These are phyloP conservation scores for Cryptophagus acutangulus DNA, from an alignment of 2,888 invertebrate genomes.

Conservation along the genomic window DNA sequence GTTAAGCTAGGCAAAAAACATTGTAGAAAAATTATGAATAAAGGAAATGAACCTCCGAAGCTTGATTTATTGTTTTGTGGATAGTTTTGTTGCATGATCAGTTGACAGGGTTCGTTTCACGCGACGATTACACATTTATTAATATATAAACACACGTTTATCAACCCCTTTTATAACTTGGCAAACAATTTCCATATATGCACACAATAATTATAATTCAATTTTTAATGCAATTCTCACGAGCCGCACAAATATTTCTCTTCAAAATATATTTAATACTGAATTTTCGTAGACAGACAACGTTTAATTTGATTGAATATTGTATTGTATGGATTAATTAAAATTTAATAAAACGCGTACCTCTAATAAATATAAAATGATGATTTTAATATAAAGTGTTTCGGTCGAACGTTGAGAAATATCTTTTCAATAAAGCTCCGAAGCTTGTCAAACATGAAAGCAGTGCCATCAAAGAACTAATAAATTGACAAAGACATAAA, in stretches of 20 bases:
- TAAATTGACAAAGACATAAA: constrained; percentile 39
- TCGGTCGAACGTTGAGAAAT: too few relatives aligned
- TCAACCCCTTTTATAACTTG: constrained; percentile 4
- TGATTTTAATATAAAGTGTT: too few relatives aligned
- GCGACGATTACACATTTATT: constrained; percentile 12
- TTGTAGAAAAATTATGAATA: constrained; percentile 2
- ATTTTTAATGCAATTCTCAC: too few relatives aligned
- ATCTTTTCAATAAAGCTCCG: constrained; percentile 28
- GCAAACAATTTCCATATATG: constrained; percentile 4
- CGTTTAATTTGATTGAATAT: too few relatives aligned
- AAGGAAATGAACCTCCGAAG: constrained; percentile 17
- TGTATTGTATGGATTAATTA: too few relatives aligned
- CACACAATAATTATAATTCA: constrained; percentile 4
- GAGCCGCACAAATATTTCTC: too few relatives aligned
- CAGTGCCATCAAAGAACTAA: constrained; percentile 32
- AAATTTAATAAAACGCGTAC: too few relatives aligned
- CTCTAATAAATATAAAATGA: too few relatives aligned
- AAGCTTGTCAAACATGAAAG: constrained; percentile 28
- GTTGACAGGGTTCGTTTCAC: constrained; percentile 11
- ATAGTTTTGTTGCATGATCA: constrained; percentile 14
- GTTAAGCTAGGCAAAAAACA: too few relatives aligned
- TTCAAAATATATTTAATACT: background rate
- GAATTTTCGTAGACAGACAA: too few relatives aligned
- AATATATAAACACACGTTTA: constrained; percentile 9
- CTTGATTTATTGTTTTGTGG: constrained; percentile 14